phyloP scores from a whole-genome alignment of 2,797 vertebrate species.

The Paedocypris micromegethes region DNA sequence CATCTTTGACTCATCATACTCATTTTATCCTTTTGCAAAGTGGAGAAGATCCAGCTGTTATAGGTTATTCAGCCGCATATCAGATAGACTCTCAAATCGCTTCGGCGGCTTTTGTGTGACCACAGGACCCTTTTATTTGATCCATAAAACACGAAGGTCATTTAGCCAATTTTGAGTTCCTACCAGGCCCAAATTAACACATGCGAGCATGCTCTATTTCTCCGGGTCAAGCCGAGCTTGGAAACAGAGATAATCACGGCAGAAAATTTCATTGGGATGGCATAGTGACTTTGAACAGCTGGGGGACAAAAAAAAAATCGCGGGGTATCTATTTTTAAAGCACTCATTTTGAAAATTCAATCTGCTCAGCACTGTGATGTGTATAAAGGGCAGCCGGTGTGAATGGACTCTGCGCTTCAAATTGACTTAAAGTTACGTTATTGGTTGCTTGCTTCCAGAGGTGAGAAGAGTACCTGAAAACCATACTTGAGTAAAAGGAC shows the following conservation, averaged over 20 bases:
- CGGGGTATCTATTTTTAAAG: conserved; percentile 43
- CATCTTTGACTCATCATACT: not conserved
- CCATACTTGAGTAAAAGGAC: too few relatives aligned
- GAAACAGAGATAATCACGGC: conserved; percentile 59
- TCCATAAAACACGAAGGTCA: conserved; percentile 53
- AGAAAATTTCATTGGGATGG: conserved; percentile 56
- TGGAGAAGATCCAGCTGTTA: conserved; percentile 46
- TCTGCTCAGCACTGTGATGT: conserved; percentile 25
- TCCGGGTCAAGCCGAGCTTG: conserved; percentile 40
- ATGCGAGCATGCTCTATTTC: conserved; percentile 49
- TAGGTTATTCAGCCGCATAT: conserved; percentile 28
- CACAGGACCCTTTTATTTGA: conserved; percentile 42
- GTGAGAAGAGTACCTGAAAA: too few relatives aligned
- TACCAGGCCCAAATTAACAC: conserved; percentile 42
- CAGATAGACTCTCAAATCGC: conserved; percentile 49
- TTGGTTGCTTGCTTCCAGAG: conserved; percentile 11
- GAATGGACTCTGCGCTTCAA: conserved; percentile 19
- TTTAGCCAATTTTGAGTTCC: conserved; percentile 46
- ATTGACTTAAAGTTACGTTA: conserved; percentile 15
- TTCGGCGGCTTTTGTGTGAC: conserved; percentile 49
- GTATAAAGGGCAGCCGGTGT: conserved; percentile 17
- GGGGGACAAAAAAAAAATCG: conserved; percentile 43
- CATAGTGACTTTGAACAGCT: conserved; percentile 55
- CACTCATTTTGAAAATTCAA: conserved; percentile 50
- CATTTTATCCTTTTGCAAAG: conserved; percentile 23